Percentiles rank a stretch among this genome's conserved stretches.
These are phyloP conservation scores for Aulostomus chinensis DNA, from an alignment of 2,797 vertebrate species.

Conservation along the genomic window DNA sequence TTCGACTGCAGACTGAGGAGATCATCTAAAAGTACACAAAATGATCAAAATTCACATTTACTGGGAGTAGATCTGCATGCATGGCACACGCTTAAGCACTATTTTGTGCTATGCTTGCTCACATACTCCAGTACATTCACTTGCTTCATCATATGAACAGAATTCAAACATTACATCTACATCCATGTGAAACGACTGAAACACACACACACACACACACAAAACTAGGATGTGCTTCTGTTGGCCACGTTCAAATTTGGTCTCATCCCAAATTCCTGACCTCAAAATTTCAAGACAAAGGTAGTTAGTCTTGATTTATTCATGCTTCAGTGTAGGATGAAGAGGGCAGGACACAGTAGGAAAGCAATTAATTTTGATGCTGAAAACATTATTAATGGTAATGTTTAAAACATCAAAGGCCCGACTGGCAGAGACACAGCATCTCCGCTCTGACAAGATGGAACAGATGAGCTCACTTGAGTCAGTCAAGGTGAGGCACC, in stretches of 20 bases:
- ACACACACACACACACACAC: conserved; percentile 12
- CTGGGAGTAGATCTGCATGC: not conserved
- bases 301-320: conserved; percentile 75
- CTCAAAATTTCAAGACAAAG: conserved; percentile 75
- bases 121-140: no score
- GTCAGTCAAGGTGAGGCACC: conserved; percentile 73
- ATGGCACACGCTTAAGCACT: conserved; percentile 1
- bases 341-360: conserved; percentile 67
- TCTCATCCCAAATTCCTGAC: conserved; percentile 67
- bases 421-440: conserved; percentile 66
- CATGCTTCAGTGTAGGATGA: conserved; percentile 60
- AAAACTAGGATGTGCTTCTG: conserved; percentile 8
- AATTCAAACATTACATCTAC: conserved; percentile 7
- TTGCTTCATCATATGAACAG: not conserved
- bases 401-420: conserved; percentile 80
- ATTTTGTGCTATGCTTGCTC: no score
- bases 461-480: conserved; percentile 74
- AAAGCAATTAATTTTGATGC: conserved; percentile 76
- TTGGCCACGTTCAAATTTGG: conserved; percentile 49
- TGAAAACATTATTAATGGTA: conserved; percentile 81
- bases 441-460: conserved; percentile 70
- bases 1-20: conserved; percentile 11
- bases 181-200: conserved; percentile 6
- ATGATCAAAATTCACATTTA: not conserved
- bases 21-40: conserved; percentile 24